These are phyloP conservation scores for Ceratina australensis DNA, from an alignment of 1,140 invertebrate genomes.

Conservation along the genomic window DNA sequence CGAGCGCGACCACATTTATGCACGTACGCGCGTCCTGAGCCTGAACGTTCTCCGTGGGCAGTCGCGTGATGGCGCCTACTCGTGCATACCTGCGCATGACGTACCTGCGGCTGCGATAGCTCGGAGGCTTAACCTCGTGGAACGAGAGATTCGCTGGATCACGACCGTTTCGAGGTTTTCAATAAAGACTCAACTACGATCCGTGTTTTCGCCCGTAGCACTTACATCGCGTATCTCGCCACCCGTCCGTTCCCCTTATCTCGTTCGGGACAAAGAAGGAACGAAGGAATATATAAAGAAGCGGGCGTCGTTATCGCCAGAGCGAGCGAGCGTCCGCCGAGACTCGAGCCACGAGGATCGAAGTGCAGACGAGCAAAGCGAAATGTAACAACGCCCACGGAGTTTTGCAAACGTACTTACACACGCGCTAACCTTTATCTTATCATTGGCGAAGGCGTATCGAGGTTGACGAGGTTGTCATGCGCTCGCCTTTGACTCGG, in stretches of 20 bases:
- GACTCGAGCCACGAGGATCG: background rate
- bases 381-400: slow-evolving; percentile 46
- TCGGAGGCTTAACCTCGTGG: slow-evolving; percentile 36
- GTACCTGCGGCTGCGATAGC: slow-evolving; percentile 38
- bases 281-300: slow-evolving; percentile 1
- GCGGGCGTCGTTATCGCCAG: slow-evolving; percentile 34
- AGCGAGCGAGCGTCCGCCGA: background rate
- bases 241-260: too few species aligned
- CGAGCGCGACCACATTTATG: too few species aligned
- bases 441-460: slow-evolving; percentile 70
- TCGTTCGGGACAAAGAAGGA: slow-evolving; percentile 4
- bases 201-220: too few species aligned
- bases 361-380: slow-evolving; percentile 20
- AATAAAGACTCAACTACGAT: too few species aligned
- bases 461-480: slow-evolving; percentile 59
- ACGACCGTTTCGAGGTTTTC: slow-evolving; percentile 31
- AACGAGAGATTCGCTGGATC: slow-evolving; percentile 47
- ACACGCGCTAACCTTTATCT: slow-evolving; percentile 72
- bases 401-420: slow-evolving; percentile 32
- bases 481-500: slow-evolving; percentile 50
- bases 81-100: slow-evolving; percentile 51
- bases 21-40: too few species aligned
- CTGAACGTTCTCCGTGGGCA: slow-evolving; percentile 61
- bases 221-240: too few species aligned
- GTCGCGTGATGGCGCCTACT: slow-evolving; percentile 66